Evolutionary conservation across 2,113 vertebrate genomes (phyloP), one percentile per base, ranked within the genome.

Genomic region (Laticauda laticaudata): DNA sequence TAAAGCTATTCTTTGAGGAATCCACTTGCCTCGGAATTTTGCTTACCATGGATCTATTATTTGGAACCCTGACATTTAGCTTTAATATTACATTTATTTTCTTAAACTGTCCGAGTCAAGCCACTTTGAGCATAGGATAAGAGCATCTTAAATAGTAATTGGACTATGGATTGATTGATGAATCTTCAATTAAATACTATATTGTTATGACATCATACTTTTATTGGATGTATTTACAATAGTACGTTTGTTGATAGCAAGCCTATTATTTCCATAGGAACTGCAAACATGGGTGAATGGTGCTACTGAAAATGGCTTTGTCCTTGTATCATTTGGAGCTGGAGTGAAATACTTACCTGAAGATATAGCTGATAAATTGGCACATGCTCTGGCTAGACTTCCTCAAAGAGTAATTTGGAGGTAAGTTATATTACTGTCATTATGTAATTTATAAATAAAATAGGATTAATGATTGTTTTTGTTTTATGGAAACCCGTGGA

Each of bases 291-390:
- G 99, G 99, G 99, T 99, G 94, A 98, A 97, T 54, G 98, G 98
- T 94, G 98, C 99, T 91, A 96, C 98, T 0, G 98, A 99, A 93
- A 98, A 98, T 21, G 99, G 99, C 92, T 99, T 99, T 93, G 98
- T 99, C 88, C 98, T 99, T 0, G 99, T 99, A 87, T 99, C 99
- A 0, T 99, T 99, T 55, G 99, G 99, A 92, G 99, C 99, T 0
- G 99, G 99, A 45, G 99, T 99, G 90, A 99, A 99, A 95, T 99
- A 99, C 94, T 98, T 99, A 90, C 99, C 99, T 0, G 98, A 99
- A 93, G 99, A 99, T 75, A 98, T 99, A 45, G 98, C 99, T 24
- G 96, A 97, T 94, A 99, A 99, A 96, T 94, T 99, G 93, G 99
- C 99, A 0, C 98, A 98, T 6, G 99, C 99, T 14, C 96, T 99